Evolutionary conservation across 2,113 vertebrate species (phyloP), one percentile per base, ranked within the genome.

Genomic region (Ictalurus furcatus): DNA sequence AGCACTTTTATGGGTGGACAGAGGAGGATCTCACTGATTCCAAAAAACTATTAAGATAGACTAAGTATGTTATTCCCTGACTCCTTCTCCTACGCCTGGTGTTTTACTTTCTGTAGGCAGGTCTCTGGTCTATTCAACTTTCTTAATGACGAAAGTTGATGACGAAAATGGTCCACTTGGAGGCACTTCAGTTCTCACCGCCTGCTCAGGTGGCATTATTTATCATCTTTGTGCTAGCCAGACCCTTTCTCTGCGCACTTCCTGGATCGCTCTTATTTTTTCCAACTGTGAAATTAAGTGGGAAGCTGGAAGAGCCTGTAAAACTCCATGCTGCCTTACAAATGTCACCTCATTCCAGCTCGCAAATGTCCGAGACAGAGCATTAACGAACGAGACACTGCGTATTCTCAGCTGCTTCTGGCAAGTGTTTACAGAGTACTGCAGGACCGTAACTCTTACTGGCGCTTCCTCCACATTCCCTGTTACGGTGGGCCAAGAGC

Each of bases 241-340:
- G 86, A 84, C 54, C 84, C 1, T 87, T 34, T 12, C 21, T 28
- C 65, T 67, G 44, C 5, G 58, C 44, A 79, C 58, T 85, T n/a
- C 67, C 84, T 82, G 80, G 76, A 76, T 40, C 30, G 13, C 11
- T 58, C 85, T n/a, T 65, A 48, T 85, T 87, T 90, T 88, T 86
- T 86, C 80, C 44, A 30, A 71, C 88, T 78, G 89, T 92, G 85
- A 92, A 92, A 86, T 69, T 73, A 89, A 71, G 85, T 88, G 59
- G 78, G 84, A 88, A 83, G 78, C 83, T n/a, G 61, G 52, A 7
- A 85, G 87, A 6, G 83, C 90, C 56, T 87, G 83, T 93, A 89
- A 93, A 93, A 90, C 92, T 19, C 58, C 85, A 63, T 17, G 90
- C 34, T 6, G 82, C 88, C 90, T 88, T 88, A 91, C 90, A 91